These are phyloP conservation scores for Caenorhabditis sp. DNA, from an alignment of 2,888 invertebrate species.

Conservation along the genomic window DNA sequence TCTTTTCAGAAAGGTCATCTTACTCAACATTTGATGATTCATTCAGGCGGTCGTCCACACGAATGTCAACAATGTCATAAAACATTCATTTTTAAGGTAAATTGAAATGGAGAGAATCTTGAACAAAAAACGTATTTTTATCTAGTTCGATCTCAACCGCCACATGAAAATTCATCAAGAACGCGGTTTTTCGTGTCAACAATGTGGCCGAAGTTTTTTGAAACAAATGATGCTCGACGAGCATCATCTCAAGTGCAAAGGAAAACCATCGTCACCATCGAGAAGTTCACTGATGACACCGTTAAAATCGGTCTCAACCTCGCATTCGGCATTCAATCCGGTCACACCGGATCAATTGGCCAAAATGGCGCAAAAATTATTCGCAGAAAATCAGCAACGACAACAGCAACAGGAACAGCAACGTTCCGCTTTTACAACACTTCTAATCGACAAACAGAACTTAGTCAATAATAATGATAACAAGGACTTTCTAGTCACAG, in stretches of 20 bases:
- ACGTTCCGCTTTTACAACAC: conserved; percentile 18
- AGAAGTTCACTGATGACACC: conserved; percentile 10
- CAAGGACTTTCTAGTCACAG: conserved; percentile 15
- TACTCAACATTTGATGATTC: conserved; percentile 71
- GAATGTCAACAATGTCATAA: conserved; percentile 67
- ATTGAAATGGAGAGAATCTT: conserved; percentile 21
- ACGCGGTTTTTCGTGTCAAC: conserved; percentile 61
- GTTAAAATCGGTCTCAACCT: conserved; percentile 13
- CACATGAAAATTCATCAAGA: conserved; percentile 71
- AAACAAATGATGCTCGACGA: conserved; percentile 62
- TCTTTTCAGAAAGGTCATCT: conserved; percentile 69
- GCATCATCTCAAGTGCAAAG: conserved; percentile 63
- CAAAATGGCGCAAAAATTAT: conserved; percentile 33
- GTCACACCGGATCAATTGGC: conserved; percentile 37
- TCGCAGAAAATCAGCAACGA: conserved; percentile 6
- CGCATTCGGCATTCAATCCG: background rate
- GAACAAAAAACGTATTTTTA: too few relatives aligned
- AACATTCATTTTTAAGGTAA: conserved; percentile 71
- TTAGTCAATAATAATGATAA: conserved; percentile 9
- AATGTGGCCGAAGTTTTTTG: conserved; percentile 65
- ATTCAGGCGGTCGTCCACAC: conserved; percentile 67
- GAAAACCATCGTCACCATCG: conserved; percentile 33
- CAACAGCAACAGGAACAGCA: conserved; percentile 27
- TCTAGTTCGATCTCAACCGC: conserved; percentile 64
- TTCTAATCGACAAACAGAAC: conserved; percentile 25